Percentiles rank a stretch among this genome's conserved stretches.
Conservation (phyloP, 30 jellyfish, hydroid and myxozoan genomes). For the Pseudorhiza aurosa region DNA sequence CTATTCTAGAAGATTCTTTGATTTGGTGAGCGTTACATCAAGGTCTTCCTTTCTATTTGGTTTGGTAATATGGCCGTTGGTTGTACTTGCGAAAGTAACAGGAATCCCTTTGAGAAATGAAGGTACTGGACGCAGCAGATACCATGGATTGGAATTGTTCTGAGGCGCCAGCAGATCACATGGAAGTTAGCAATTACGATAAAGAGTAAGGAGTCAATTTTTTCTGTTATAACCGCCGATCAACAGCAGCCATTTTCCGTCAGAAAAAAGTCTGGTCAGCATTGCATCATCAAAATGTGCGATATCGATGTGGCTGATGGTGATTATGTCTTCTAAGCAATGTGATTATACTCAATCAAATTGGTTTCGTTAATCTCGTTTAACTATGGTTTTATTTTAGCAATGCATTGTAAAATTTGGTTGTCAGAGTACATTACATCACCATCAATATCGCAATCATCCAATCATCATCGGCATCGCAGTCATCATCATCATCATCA, state of each 20-base stretch:
- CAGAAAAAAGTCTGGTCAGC: not conserved
- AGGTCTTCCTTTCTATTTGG: not conserved
- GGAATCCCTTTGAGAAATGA: not conserved
- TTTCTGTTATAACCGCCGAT: not conserved
- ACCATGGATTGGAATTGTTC: constrained; percentile 4
- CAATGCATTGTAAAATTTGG: no score
- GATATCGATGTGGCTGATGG: no score
- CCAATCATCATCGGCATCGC: no score
- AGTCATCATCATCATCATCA: no score
- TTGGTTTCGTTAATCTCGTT: no score
- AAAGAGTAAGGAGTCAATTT: constrained; percentile 26
- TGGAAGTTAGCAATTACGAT: constrained; percentile 24
- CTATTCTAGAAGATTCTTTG: constrained; percentile 21
- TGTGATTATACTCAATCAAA: no score
- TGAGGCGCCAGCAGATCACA: constrained; percentile 4
- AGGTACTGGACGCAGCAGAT: constrained; percentile 20
- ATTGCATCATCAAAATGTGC: no score
- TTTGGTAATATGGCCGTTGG: constrained; percentile 34
- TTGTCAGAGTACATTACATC: no score
- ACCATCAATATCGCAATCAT: no score
- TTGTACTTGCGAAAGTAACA: not conserved
- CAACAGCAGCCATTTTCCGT: not conserved
- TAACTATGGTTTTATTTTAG: no score
- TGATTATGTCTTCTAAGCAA: no score
- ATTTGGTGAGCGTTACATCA: constrained; percentile 15